Evolutionary conservation across 2,888 invertebrate species (phyloP), one percentile per base, ranked within the genome.

Genomic region (Tetragonula carbonaria): DNA sequence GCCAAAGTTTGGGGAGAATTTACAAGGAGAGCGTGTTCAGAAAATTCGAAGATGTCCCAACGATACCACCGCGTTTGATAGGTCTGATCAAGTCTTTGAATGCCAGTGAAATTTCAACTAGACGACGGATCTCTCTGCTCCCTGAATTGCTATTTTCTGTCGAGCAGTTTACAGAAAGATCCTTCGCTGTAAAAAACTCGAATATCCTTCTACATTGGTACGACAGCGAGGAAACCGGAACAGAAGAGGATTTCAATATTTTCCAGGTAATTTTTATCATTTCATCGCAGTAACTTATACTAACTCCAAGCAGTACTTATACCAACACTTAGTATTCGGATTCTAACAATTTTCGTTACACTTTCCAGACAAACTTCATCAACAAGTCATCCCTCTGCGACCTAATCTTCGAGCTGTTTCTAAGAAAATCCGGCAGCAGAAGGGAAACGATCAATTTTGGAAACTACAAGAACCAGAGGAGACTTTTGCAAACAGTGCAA

Each of bases 31-130:
- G 5, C 11, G 5, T 38, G 6, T 68, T 82, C 23, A 45, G 65
- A 63, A 70, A 78, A 53, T 93, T 93, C 45, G 67, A 71, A 0
- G 65, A 88, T 33, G 74, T 94, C n/a, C 91, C 93, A 0, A 93
- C 91, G 67, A 90, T 94, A 78, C 93, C 94, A 1, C 73, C 87
- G 0, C 86, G 91, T 72, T 77, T 93, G 16, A 74, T 94, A 2
- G 91, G 91, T 0, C 78, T 94, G 4, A 59, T 94, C 4, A 89
- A 89, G n/a, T 79, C 90, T 0, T 78, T 90, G 51, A 51, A 83
- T 33, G 66, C 81, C 1, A 50, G 38, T 14, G 70, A 74, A 2
- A 63, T 16, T 11, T 50, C 13, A 33, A 14, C 11, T 0, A 14
- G 62, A 13, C 72, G 28, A 8, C 67, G 70, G 28, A 16, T 77